A percentile compares a stretch with the other conserved stretches of the same genome.
Evolutionary conservation across 2,113 vertebrate species (phyloP).

Genomic region (Emberiza fucata): DNA sequence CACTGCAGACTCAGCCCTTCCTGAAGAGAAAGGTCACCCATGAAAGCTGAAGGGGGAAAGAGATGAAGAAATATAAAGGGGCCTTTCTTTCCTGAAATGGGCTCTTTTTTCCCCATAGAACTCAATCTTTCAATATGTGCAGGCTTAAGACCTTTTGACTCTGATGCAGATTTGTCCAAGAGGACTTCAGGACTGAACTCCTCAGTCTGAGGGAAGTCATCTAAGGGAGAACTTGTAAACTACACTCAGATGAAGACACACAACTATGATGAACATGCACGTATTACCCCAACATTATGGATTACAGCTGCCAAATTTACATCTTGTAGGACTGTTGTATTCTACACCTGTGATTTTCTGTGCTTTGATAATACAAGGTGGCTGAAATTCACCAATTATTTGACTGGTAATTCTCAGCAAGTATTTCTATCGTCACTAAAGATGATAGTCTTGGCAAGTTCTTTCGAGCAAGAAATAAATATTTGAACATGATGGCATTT

Average conservation of each 20-base stretch:
- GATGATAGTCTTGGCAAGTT: background rate
- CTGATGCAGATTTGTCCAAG: background rate
- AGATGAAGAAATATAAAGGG: background rate
- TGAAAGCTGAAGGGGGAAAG: background rate
- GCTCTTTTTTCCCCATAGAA: background rate
- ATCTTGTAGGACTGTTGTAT: background rate
- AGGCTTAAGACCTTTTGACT: background rate
- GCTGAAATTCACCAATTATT: background rate
- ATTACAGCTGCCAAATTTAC: background rate
- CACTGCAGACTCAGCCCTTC: background rate
- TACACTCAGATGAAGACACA: background rate
- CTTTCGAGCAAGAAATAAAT: background rate
- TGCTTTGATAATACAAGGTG: background rate
- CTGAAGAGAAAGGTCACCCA: background rate
- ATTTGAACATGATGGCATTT: background rate
- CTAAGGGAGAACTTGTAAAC: background rate
- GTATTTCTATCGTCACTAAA: background rate
- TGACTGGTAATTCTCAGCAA: background rate
- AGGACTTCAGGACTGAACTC: background rate
- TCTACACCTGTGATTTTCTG: background rate
- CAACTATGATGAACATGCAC: background rate
- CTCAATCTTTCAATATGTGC: background rate
- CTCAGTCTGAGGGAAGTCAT: background rate
- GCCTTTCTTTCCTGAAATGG: background rate
- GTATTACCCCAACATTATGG: background rate